phyloP scores from a whole-genome alignment of 2,797 vertebrate species.

The Dicrostonyx torquatus region DNA sequence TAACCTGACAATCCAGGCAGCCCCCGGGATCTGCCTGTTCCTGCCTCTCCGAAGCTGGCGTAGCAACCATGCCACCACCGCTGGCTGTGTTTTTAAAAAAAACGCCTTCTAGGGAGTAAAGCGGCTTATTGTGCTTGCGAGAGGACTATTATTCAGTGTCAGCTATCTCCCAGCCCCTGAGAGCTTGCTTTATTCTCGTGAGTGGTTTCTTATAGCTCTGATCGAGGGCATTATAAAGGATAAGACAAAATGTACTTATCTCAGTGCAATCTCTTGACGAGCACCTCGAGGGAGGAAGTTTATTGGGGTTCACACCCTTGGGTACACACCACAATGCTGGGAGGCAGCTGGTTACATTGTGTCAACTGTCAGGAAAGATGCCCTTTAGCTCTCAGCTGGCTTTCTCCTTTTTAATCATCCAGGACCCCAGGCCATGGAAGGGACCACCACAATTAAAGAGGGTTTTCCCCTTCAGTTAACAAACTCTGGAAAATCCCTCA shows the following conservation, averaged over 20 bases:
- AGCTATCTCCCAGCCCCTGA: not conserved
- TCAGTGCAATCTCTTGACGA: not conserved
- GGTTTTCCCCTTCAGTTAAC: not conserved
- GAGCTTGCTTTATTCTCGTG: not conserved
- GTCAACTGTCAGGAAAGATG: not conserved
- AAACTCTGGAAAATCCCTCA: not conserved
- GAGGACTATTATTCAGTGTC: not conserved
- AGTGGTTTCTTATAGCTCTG: not conserved
- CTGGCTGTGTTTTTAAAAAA: too few species aligned
- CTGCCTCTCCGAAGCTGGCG: not conserved
- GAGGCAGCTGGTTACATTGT: not conserved
- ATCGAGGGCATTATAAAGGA: not conserved
- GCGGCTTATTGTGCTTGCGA: not conserved
- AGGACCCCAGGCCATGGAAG: not conserved
- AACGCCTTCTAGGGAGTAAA: too few species aligned
- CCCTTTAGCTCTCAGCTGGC: not conserved
- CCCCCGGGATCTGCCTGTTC: too few species aligned
- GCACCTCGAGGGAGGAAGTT: not conserved
- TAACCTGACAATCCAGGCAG: not conserved
- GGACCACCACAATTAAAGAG: not conserved
- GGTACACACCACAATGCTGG: too few species aligned
- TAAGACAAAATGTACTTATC: not conserved
- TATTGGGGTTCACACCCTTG: too few species aligned
- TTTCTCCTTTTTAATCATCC: not conserved
- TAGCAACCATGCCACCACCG: not conserved